Percentiles rank a stretch among this genome's conserved stretches.
Evolutionary conservation across 2,888 invertebrate genomes (phyloP).

Genomic region (Dioctria rufipes): DNA sequence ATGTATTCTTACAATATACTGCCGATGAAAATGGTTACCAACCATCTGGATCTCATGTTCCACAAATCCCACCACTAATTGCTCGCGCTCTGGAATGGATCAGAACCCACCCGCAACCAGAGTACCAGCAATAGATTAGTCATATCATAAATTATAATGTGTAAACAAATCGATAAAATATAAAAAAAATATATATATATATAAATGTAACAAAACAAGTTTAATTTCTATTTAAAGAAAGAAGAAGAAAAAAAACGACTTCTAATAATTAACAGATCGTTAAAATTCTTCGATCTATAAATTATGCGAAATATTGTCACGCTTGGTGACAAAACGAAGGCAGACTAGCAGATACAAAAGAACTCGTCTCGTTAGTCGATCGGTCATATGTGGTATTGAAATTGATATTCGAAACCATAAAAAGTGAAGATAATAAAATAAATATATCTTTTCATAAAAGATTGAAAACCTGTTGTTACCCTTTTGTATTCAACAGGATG

Average conservation of each 20-base stretch:
- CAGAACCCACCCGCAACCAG: slow-evolving; percentile 37
- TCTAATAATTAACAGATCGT: not conserved
- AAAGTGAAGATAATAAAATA: no score
- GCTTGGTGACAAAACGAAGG: slow-evolving; percentile 1
- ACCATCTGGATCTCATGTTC: slow-evolving; percentile 50
- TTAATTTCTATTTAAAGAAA: not conserved
- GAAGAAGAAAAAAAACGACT: not conserved
- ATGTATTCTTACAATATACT: slow-evolving; percentile 47
- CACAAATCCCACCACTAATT: slow-evolving; percentile 46
- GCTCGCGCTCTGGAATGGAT: slow-evolving; percentile 43
- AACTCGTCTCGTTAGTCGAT: not conserved
- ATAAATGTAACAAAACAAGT: not conserved
- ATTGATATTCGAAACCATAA: slow-evolving; percentile 22
- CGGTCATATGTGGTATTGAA: not conserved
- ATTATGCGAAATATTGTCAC: slow-evolving; percentile 1
- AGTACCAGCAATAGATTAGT: slow-evolving; percentile 31
- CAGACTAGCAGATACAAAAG: not conserved
- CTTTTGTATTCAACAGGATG: slow-evolving; percentile 21
- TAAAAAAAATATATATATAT: not conserved
- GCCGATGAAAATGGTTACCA: slow-evolving; percentile 56
- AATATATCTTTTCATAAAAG: no score
- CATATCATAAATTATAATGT: slow-evolving; percentile 17
- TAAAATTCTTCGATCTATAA: no score
- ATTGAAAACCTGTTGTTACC: slow-evolving; percentile 4
- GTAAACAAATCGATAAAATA: slow-evolving; percentile 19